Conservation (phyloP, 1,140 invertebrate species). For the Lepidurus arcticus region DNA sequence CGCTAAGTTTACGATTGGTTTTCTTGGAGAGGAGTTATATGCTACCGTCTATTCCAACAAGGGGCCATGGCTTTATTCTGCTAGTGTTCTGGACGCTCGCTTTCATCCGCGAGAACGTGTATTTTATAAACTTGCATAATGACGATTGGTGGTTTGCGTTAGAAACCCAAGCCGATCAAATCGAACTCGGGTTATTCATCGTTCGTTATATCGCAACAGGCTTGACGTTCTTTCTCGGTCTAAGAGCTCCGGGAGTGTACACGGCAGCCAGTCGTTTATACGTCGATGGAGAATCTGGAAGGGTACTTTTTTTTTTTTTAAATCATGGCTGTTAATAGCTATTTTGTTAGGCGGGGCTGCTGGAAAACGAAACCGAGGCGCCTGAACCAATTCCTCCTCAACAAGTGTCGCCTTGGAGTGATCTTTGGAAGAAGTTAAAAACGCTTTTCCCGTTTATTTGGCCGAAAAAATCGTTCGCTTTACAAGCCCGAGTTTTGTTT, state of each 20-base stretch:
- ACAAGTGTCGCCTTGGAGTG: conserved; percentile 66
- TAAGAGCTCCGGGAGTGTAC: conserved; percentile 77
- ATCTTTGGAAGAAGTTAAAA: conserved; percentile 69
- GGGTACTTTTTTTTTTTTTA: not conserved
- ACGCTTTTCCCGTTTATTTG: conserved; percentile 85
- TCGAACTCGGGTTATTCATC: conserved; percentile 83
- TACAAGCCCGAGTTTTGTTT: conserved; percentile 77
- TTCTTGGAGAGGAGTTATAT: conserved; percentile 70
- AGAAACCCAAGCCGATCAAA: conserved; percentile 62
- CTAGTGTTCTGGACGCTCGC: conserved; percentile 84
- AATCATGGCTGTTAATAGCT: not conserved
- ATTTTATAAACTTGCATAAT: conserved; percentile 77
- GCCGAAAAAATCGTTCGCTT: conserved; percentile 69
- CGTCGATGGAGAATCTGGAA: not conserved
- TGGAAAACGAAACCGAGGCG: conserved; percentile 36
- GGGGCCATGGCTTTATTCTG: conserved; percentile 82
- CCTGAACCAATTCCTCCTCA: conserved; percentile 34
- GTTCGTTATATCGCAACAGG: conserved; percentile 69
- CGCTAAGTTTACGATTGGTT: conserved; percentile 68
- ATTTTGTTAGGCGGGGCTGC: conserved; percentile 39
- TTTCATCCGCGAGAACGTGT: conserved; percentile 77
- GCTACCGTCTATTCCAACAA: conserved; percentile 76
- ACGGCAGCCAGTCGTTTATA: conserved; percentile 23
- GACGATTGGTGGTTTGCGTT: conserved; percentile 84
- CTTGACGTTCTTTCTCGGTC: conserved; percentile 73